A percentile compares a stretch with the other conserved stretches of the same genome.
Conservation (phyloP, 2,888 invertebrate species). For the Zhengitettix transpicula region DNA sequence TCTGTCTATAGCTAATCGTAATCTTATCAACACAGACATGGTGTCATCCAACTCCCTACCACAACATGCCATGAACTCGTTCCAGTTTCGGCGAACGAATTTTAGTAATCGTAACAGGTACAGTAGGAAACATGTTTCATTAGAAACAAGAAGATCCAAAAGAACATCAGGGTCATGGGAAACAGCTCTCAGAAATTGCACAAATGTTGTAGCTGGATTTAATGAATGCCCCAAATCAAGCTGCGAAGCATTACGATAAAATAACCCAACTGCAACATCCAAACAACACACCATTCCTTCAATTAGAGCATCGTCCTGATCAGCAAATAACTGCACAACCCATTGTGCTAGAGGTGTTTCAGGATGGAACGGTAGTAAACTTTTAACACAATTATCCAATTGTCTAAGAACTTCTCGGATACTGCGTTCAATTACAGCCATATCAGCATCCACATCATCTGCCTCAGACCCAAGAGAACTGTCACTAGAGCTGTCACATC, state of each 20-base stretch:
- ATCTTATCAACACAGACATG: constrained; percentile 64
- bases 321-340: constrained; percentile 72
- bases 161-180: constrained; percentile 59
- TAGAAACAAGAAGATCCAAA: constrained; percentile 71
- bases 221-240: constrained; percentile 66
- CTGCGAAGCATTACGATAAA: constrained; percentile 55
- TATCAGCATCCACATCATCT: constrained; percentile 74
- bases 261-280: constrained; percentile 73
- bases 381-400: constrained; percentile 66
- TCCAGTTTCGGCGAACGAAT: constrained; percentile 68
- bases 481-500: constrained; percentile 66
- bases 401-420: constrained; percentile 69
- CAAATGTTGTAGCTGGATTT: constrained; percentile 72
- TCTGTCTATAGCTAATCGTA: constrained; percentile 64
- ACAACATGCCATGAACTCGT: constrained; percentile 63
- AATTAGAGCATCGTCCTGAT: constrained; percentile 80
- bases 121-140: constrained; percentile 76
- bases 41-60: constrained; percentile 58
- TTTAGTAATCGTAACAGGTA: constrained; percentile 72
- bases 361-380: constrained; percentile 67
- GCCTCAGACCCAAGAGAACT: constrained; percentile 72
- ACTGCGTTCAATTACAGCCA: constrained; percentile 73
- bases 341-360: constrained; percentile 77
- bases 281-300: constrained; percentile 85
- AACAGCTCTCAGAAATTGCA: constrained; percentile 70